Conservation (phyloP, 2,888 invertebrate species). For the Myopa tessellatipennis region DNA sequence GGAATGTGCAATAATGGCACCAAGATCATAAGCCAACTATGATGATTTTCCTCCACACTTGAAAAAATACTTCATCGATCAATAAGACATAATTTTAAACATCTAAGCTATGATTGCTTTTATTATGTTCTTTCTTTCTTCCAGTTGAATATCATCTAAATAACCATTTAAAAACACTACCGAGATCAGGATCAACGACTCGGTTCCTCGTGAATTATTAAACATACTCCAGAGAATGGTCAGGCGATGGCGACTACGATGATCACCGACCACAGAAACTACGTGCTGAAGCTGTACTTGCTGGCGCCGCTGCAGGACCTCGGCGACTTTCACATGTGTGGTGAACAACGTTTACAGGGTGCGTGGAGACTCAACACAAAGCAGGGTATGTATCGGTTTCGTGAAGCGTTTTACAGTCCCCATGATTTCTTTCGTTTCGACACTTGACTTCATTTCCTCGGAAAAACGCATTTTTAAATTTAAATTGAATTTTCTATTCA, state of each 20-base stretch:
- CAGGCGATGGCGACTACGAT: conserved; percentile 19
- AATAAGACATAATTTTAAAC: too few relatives aligned
- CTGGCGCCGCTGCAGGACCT: conserved; percentile 31
- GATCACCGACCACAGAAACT: conserved; percentile 12
- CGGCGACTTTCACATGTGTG: conserved; percentile 77
- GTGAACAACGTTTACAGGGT: conserved; percentile 87
- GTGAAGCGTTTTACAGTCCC: conserved; percentile 47
- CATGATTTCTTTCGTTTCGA: background rate
- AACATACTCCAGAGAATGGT: conserved; percentile 23
- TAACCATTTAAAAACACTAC: conserved; percentile 32
- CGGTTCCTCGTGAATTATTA: too few relatives aligned
- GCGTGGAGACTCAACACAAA: conserved; percentile 84
- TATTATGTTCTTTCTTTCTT: too few relatives aligned
- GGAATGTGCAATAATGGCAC: too few relatives aligned
- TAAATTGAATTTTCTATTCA: too few relatives aligned
- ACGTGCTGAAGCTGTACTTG: conserved; percentile 8
- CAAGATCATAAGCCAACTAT: too few relatives aligned
- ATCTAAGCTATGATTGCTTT: too few relatives aligned
- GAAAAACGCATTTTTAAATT: too few relatives aligned
- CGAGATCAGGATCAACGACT: background rate
- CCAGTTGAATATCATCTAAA: background rate
- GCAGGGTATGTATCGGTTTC: conserved; percentile 84
- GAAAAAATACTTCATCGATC: too few relatives aligned
- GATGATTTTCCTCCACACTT: too few relatives aligned
- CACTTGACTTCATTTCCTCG: conserved; percentile 38